Percentiles rank a stretch among this genome's conserved stretches.
phyloP scores from a whole-genome alignment of 2,113 vertebrate genomes.

The Hepsetus odoe region DNA sequence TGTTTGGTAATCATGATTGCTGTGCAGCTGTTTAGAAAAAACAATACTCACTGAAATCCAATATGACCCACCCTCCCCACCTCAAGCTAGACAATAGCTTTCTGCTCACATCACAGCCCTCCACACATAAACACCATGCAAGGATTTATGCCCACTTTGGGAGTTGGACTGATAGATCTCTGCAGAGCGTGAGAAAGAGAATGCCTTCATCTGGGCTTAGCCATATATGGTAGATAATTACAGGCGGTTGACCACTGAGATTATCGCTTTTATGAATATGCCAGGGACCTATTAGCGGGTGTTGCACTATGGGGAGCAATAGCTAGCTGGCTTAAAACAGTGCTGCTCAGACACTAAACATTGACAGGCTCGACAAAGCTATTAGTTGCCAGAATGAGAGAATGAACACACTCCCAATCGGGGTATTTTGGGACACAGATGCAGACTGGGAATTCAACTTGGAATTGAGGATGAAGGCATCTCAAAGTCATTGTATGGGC shows the following conservation, averaged over 20 bases:
- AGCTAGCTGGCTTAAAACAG: slow-evolving; percentile 57
- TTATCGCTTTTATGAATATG: slow-evolving; percentile 63
- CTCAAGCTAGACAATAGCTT: slow-evolving; percentile 18
- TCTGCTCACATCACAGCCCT: slow-evolving; percentile 20
- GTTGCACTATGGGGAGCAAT: slow-evolving; percentile 58
- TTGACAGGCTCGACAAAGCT: slow-evolving; percentile 71
- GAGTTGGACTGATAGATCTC: slow-evolving; percentile 39
- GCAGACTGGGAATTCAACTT: slow-evolving; percentile 71
- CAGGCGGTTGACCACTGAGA: slow-evolving; percentile 52
- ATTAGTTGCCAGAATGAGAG: slow-evolving; percentile 65
- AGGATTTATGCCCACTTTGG: slow-evolving; percentile 39
- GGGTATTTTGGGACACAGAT: slow-evolving; percentile 65
- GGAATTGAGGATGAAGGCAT: slow-evolving; percentile 74
- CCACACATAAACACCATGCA: slow-evolving; percentile 12
- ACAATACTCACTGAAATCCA: slow-evolving; percentile 53
- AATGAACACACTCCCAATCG: slow-evolving; percentile 66
- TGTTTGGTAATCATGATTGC: slow-evolving; percentile 60
- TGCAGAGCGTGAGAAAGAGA: slow-evolving; percentile 23
- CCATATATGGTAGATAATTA: slow-evolving; percentile 54
- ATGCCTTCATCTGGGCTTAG: slow-evolving; percentile 37
- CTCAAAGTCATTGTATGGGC: slow-evolving; percentile 69
- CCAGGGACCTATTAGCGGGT: slow-evolving; percentile 54
- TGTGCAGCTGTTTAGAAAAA: slow-evolving; percentile 59
- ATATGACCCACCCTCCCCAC: slow-evolving; percentile 16
- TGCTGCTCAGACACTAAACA: slow-evolving; percentile 66